These are phyloP conservation scores for Gadus chalcogrammus DNA, from an alignment of 2,113 vertebrate species.

Conservation along the genomic window DNA sequence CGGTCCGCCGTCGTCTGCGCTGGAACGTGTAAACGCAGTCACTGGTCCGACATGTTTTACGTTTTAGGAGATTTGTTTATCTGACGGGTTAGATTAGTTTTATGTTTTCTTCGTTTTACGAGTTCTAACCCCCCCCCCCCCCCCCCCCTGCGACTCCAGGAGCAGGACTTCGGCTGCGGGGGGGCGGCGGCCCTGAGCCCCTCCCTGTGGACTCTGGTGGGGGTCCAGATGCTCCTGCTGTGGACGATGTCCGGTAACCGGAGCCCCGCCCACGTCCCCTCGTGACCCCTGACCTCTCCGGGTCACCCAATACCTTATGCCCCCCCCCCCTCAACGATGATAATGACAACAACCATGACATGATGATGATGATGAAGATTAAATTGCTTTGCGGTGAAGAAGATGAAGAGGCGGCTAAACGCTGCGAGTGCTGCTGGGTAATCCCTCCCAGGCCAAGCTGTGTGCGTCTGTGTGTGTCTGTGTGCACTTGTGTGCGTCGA, in stretches of 20 bases:
- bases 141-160: constrained; percentile 71
- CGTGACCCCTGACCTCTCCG: constrained; percentile 74
- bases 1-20: too few species aligned
- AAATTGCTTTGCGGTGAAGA: not conserved
- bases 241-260: constrained; percentile 84
- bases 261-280: constrained; percentile 63
- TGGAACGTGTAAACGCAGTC: too few species aligned
- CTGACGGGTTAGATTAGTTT: too few species aligned
- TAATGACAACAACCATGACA: too few species aligned
- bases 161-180: constrained; percentile 86
- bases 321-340: constrained; percentile 34
- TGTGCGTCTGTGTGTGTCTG: not conserved
- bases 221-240: constrained; percentile 82
- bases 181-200: constrained; percentile 84
- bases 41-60: too few species aligned
- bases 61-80: too few species aligned
- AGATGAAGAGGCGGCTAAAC: not conserved
- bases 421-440: not conserved
- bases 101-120: not conserved
- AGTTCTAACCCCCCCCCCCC: not conserved
- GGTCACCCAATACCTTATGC: not conserved
- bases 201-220: constrained; percentile 79
- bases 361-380: too few species aligned
- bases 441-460: not conserved
- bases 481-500: too few species aligned